Evolutionary conservation across 2,113 vertebrate genomes (phyloP).

Genomic region (Mellivora capensis): DNA sequence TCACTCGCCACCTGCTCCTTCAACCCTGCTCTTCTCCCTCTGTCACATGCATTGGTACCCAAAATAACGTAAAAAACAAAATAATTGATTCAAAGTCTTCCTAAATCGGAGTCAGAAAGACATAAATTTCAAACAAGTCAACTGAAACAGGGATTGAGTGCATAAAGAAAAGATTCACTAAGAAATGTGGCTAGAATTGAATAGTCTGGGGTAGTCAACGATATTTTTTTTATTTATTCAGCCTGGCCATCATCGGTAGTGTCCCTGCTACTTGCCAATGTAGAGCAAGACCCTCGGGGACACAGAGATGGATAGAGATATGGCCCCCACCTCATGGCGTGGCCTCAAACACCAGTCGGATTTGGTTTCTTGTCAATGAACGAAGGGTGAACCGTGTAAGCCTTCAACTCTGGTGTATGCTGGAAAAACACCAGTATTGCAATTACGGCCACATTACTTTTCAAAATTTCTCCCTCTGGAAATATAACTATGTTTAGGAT

Average conservation of each 20-base stretch:
- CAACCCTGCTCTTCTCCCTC: background rate
- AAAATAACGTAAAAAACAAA: conserved; percentile 7
- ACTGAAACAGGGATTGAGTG: background rate
- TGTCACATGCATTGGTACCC: background rate
- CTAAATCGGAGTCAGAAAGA: background rate
- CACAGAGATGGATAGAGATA: background rate
- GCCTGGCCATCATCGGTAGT: background rate
- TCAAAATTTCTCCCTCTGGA: background rate
- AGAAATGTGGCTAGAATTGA: background rate
- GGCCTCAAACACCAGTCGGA: background rate
- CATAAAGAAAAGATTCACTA: conserved; percentile 17
- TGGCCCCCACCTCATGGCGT: accelerated
- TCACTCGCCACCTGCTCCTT: background rate
- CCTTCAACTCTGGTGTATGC: background rate
- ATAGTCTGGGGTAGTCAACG: too few species aligned
- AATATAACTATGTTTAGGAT: background rate
- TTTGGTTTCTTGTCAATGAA: background rate
- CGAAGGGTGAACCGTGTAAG: background rate
- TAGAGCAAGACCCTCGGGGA: background rate
- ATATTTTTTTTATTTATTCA: background rate
- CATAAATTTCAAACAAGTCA: background rate
- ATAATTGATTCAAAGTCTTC: background rate
- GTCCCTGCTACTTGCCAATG: background rate
- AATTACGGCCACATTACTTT: background rate
- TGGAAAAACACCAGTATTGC: background rate